Percentiles rank a stretch among this genome's conserved stretches.
These are phyloP conservation scores for Drosophila ezoana DNA, from an alignment of 2,888 invertebrate species.

Conservation along the genomic window DNA sequence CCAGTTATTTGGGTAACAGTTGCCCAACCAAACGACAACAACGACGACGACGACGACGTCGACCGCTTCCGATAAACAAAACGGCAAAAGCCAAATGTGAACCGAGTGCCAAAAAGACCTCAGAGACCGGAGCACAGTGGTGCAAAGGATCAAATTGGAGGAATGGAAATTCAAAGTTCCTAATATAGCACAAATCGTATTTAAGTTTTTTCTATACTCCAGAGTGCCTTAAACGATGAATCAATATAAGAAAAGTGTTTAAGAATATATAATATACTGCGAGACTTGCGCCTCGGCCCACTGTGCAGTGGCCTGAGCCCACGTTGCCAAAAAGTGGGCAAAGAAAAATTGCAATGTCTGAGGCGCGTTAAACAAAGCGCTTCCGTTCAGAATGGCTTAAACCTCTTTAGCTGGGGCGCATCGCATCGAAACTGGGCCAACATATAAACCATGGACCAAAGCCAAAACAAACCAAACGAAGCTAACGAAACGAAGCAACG, in stretches of 20 bases:
- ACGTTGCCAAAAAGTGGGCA: constrained; percentile 22
- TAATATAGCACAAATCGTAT: too few species aligned
- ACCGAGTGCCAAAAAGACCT: constrained; percentile 29
- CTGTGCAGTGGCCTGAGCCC: constrained; percentile 6
- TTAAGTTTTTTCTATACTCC: too few species aligned
- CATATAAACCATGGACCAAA: constrained; percentile 65
- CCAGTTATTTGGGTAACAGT: constrained; percentile 63
- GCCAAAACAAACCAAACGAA: constrained; percentile 14
- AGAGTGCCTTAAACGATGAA: background rate
- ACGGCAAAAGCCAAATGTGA: constrained; percentile 32
- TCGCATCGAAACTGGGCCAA: constrained; percentile 61
- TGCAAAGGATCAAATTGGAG: background rate
- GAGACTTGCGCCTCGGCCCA: background rate
- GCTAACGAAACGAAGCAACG: constrained; percentile 27
- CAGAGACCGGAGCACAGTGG: constrained; percentile 11
- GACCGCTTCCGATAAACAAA: constrained; percentile 53
- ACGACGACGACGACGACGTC: constrained; percentile 29
- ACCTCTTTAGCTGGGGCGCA: constrained; percentile 38
- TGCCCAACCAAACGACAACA: constrained; percentile 51
- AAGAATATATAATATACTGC: background rate
- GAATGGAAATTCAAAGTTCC: too few species aligned
- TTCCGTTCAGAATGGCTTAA: constrained; percentile 66
- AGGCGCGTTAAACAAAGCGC: constrained; percentile 73
- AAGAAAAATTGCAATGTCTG: constrained; percentile 55
- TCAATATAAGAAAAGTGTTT: background rate